Base-by-base conservation (phyloP, 2,113 vertebrate species). In the Takifugu flavidus region DNA sequence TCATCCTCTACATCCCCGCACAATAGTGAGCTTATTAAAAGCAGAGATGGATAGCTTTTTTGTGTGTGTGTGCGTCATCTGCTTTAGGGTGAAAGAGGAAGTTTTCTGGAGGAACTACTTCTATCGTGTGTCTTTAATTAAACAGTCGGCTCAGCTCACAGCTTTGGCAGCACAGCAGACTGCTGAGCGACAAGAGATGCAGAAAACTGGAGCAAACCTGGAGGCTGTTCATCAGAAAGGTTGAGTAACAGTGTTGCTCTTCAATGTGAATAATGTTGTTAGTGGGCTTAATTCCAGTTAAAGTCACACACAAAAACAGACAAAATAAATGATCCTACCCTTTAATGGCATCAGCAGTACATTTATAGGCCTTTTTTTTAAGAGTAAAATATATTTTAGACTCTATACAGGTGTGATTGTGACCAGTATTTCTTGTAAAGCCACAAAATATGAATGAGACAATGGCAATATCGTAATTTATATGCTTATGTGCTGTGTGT, bases 101-200 rank as follows among this genome's bases (percentile, higher is more conserved):
- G 73, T 27, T 8, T 86, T 84, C 65, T 84, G 84, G 79, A 86
- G 62, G 64, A 86, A 86, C 60, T 86, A 84, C 72, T 86, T 82
- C 55, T 84, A 82, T 70, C 70, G 79, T 0, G 67, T 82, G 62
- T 80, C 77, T 12, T 58, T 83, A 65, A 80, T 83, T 42, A 83
- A 83, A 42, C 76, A 79, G 71, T 83, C 83, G 0, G 81, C 72
- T 62, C 84, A 86, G 74, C 74, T 86, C 46, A 71, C 77, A 4
- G 72, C 74, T 49, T 56, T 82, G 0, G 75, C 64, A 29, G 74
- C 74, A n/a, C 81, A 78, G 27, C 76, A 76, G 51, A 51, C 65
- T 4, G 43, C 53, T 10, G 62, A 73, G 6, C 15, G 7, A 25
- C 58, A 47, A 5, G 26, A 56, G 13, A 5, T 6, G 15, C 49